These are phyloP conservation scores for Diadophis punctatus DNA, from an alignment of 2,113 vertebrate genomes.

Conservation along the genomic window DNA sequence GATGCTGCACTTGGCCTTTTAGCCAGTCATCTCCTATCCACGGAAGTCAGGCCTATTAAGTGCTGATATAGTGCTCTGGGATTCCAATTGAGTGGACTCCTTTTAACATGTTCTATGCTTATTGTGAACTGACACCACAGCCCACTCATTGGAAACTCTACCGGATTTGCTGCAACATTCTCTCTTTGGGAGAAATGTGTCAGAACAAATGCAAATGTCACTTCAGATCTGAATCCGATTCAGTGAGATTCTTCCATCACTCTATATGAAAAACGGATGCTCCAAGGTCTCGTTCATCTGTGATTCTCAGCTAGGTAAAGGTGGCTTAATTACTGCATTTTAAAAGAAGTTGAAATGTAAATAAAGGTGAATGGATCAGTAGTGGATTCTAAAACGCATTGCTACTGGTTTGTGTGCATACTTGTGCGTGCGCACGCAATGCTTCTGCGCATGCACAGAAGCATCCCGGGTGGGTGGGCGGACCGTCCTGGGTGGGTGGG, in stretches of 20 bases:
- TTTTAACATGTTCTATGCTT: slow-evolving; percentile 33
- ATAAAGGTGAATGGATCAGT: neutral
- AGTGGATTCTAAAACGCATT: too few species aligned
- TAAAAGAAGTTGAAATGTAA: neutral
- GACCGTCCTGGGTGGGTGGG: too few species aligned
- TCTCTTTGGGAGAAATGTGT: slow-evolving; percentile 7
- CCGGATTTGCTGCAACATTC: neutral
- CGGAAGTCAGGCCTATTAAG: slow-evolving; percentile 26
- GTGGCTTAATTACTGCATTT: neutral
- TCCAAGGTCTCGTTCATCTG: neutral
- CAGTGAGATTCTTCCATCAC: neutral
- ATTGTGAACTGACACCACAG: slow-evolving; percentile 12
- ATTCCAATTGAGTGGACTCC: slow-evolving; percentile 32
- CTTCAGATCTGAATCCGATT: neutral
- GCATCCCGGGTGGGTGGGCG: too few species aligned
- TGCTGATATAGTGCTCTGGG: slow-evolving; percentile 30
- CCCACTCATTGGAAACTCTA: slow-evolving; percentile 14
- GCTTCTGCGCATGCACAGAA: too few species aligned
- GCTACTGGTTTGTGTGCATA: too few species aligned
- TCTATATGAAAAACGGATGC: neutral
- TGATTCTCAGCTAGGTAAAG: neutral
- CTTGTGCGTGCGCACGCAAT: too few species aligned
- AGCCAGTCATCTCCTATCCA: slow-evolving; percentile 19
- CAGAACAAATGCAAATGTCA: neutral
- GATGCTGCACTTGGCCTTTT: slow-evolving; percentile 24